Evolutionary conservation across 2,113 vertebrate species (phyloP), one percentile per base, ranked within the genome.

Genomic region (Nannobrachium achirus): DNA sequence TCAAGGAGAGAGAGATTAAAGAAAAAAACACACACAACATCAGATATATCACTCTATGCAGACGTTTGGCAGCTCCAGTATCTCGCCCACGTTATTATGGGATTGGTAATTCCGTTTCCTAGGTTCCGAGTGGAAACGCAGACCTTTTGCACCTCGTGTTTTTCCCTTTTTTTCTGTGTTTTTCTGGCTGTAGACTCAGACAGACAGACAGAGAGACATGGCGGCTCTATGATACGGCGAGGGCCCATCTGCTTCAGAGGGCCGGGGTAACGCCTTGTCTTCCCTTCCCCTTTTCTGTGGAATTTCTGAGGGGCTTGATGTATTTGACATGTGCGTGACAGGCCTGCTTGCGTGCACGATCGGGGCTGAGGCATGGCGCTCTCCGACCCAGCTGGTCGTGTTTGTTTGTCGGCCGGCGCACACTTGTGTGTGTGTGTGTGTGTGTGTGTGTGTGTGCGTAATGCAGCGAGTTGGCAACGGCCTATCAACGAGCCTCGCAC

Each of bases 261-360:
- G 82, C 86, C 75, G 74, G 66, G 66, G 78, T 81, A 85, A 85
- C 82, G 79, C 73, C 79, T 80, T 83, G 88, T 66, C 84, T 77
- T 53, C 70, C 44, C 79, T 84, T 83, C 56, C 40, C 65, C 75
- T 79, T 90, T 79, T 78, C 81, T 89, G 90, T 90, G 92, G 89
- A 93, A 95, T 95, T 92, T 94, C 89, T 90, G 92, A 95, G 88
- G 66, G 77, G 86, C 89, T 94, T 94, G 95, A 94, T 94, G 90
- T 85, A 93, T 96, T 94, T 95, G 95, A 94, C 95, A 95, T 81
- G 72, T 85, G 88, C 79, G 87, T 95, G 95, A 94, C 93, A 92
- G 93, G 86, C 84, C 68, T 75, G 74, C 86, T 91, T 85, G 89
- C 86, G 76, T 88, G 90, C 83, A 33, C 25, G 89, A 92, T 89